Evolutionary conservation across 2,888 invertebrate genomes (phyloP).

Genomic region (Eledone cirrhosa): DNA sequence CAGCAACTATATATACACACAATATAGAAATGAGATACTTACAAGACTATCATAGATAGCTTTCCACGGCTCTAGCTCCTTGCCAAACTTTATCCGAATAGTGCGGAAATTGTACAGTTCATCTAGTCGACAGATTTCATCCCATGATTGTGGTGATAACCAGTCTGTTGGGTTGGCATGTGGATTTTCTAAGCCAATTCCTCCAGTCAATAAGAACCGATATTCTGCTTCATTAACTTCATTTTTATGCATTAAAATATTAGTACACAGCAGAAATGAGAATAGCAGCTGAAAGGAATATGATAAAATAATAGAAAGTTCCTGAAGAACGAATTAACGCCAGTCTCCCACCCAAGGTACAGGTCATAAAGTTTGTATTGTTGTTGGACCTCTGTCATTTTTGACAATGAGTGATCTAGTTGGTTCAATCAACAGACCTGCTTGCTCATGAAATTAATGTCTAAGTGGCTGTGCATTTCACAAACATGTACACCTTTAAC

Average conservation of each 20-base stretch:
- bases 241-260: slow-evolving; percentile 66
- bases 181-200: slow-evolving; percentile 81
- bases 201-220: slow-evolving; percentile 88
- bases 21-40: slow-evolving; percentile 33
- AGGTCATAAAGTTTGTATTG: not conserved
- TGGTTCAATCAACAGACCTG: no score
- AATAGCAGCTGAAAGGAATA: slow-evolving; percentile 64
- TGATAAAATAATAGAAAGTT: not conserved
- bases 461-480: no score
- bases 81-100: slow-evolving; percentile 63
- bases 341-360: not conserved
- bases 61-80: slow-evolving; percentile 69
- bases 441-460: no score
- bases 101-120: slow-evolving; percentile 61
- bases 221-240: slow-evolving; percentile 74
- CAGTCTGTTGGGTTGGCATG: slow-evolving; percentile 81
- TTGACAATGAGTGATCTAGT: no score
- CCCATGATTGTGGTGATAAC: slow-evolving; percentile 80
- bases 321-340: not conserved
- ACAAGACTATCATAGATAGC: slow-evolving; percentile 77
- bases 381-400: no score
- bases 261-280: slow-evolving; percentile 68
- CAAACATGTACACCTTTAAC: no score
- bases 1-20: not conserved
- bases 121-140: slow-evolving; percentile 67